Conservation (phyloP, 2,113 vertebrate species). For the Ibidorhyncha struthersii region DNA sequence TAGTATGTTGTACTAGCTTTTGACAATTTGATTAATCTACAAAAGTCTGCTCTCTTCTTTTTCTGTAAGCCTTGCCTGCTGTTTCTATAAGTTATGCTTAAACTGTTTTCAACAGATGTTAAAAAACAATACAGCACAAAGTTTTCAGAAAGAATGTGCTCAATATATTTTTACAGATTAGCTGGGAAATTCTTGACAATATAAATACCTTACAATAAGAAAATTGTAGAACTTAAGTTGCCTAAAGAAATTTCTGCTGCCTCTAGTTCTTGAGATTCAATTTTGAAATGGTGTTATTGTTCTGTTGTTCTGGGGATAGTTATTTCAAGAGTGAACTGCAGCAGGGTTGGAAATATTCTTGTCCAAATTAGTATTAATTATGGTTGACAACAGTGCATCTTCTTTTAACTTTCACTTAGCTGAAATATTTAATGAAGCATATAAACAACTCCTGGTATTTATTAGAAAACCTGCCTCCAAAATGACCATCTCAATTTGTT, state of each 20-base stretch:
- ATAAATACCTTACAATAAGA: background rate
- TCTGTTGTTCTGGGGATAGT: background rate
- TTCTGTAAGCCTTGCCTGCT: background rate
- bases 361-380: constrained; percentile 5
- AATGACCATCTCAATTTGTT: constrained; percentile 21
- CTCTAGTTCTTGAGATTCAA: background rate
- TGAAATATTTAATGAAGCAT: constrained; percentile 15
- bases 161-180: background rate
- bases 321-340: background rate
- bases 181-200: background rate
- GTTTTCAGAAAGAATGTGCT: background rate
- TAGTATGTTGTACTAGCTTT: background rate
- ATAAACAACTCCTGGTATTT: background rate
- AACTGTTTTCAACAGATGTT: background rate
- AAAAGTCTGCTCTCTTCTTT: background rate
- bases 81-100: background rate
- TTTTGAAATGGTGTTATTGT: background rate
- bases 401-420: background rate
- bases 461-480: constrained; percentile 1
- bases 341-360: background rate
- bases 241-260: background rate
- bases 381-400: background rate
- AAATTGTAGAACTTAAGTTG: background rate
- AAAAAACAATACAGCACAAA: background rate
- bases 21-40: background rate